A percentile compares a stretch with the other conserved stretches of the same genome.
Evolutionary conservation across 2,888 invertebrate genomes (phyloP).

Genomic region (Lutraria lutraria): DNA sequence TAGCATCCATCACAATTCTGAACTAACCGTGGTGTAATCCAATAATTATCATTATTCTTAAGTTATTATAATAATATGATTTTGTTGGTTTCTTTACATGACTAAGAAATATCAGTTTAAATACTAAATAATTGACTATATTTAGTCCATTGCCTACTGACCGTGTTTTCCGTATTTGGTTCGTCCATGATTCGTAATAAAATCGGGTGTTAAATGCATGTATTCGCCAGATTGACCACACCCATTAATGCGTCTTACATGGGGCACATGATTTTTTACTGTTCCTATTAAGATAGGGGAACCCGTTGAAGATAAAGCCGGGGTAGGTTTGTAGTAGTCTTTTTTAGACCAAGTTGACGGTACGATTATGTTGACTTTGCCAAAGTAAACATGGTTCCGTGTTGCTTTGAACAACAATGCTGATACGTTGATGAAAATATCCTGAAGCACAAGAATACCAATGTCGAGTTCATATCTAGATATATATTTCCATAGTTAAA

Average conservation of each 20-base stretch:
- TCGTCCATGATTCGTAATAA: background rate
- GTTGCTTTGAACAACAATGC: constrained; percentile 89
- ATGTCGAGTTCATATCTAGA: too few species aligned
- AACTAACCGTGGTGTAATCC: too few species aligned
- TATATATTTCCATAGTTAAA: too few species aligned
- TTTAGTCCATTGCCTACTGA: background rate
- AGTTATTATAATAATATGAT: too few species aligned
- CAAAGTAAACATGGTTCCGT: constrained; percentile 87
- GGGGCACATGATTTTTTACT: background rate
- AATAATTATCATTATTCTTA: too few species aligned
- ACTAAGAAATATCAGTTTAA: too few species aligned
- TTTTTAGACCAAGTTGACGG: constrained; percentile 89
- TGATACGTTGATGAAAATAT: constrained; percentile 89
- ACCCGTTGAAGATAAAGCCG: background rate
- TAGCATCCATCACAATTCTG: too few species aligned
- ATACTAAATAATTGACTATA: background rate
- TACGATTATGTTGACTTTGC: constrained; percentile 89
- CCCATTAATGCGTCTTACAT: background rate
- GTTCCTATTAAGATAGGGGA: background rate
- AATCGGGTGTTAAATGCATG: constrained; percentile 27
- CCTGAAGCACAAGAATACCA: constrained; percentile 83
- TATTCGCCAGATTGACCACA: constrained; percentile 47
- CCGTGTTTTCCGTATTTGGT: constrained; percentile 25
- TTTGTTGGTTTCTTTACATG: too few species aligned
- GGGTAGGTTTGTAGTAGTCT: background rate